phyloP scores from a whole-genome alignment of 2,113 vertebrate genomes.

The Notarius quadriscutis region DNA sequence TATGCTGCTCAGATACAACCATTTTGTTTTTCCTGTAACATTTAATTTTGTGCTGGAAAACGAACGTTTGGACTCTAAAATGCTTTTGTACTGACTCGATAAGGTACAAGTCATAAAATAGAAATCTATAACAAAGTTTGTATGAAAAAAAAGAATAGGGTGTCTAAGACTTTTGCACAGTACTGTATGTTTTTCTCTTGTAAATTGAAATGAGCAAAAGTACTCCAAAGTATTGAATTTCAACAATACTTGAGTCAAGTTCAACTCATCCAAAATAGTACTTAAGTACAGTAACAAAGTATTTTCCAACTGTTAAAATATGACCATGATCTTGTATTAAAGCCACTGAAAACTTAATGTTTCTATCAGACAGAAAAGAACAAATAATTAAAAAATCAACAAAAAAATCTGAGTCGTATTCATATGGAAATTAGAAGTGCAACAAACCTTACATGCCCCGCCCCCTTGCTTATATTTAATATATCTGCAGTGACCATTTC shows the following conservation, averaged over 20 bases:
- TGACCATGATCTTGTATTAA: background rate
- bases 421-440: background rate
- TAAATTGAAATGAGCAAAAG: background rate
- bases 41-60: too few species aligned
- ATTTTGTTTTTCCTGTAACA: too few species aligned
- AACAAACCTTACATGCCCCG: background rate
- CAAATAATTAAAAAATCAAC: background rate
- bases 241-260: background rate
- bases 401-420: background rate
- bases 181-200: background rate
- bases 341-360: background rate
- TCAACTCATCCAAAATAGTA: background rate
- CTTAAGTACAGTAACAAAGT: background rate
- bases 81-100: too few species aligned
- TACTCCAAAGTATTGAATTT: background rate
- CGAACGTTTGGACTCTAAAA: too few species aligned
- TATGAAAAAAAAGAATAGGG: too few species aligned
- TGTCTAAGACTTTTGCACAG: too few species aligned
- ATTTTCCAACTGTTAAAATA: background rate
- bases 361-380: background rate
- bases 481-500: background rate
- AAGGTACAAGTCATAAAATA: too few species aligned
- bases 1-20: too few species aligned
- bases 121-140: too few species aligned
- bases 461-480: background rate